phyloP scores from a whole-genome alignment of 1,140 invertebrate species.

The Chymomyza costata region DNA sequence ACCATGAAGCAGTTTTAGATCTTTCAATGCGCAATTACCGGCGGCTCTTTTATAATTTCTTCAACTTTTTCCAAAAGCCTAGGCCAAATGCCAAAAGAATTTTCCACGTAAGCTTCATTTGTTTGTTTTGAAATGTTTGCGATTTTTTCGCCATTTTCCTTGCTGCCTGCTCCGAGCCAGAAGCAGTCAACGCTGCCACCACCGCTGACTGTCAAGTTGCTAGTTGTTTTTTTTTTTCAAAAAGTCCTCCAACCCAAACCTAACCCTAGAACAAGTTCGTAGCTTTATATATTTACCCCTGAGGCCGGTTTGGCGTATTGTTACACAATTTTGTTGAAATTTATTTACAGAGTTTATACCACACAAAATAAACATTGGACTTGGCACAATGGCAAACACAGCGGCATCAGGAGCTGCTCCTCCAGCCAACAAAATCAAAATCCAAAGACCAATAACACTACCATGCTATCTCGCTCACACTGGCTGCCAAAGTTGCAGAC shows the following conservation, averaged over 20 bases:
- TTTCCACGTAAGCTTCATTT: too few species aligned
- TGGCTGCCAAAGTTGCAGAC: slow-evolving; percentile 8
- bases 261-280: too few species aligned
- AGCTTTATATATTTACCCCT: slow-evolving; percentile 53
- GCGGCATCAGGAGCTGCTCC: slow-evolving; percentile 3
- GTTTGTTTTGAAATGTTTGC: slow-evolving; percentile 34
- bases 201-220: slow-evolving; percentile 13
- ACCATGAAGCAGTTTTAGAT: slow-evolving; percentile 32
- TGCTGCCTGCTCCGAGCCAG: too few species aligned
- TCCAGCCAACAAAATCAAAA: slow-evolving; percentile 44
- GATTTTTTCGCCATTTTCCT: too few species aligned
- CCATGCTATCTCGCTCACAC: slow-evolving; percentile 32
- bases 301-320: slow-evolving; percentile 67
- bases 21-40: slow-evolving; percentile 65
- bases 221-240: slow-evolving; percentile 8
- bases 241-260: slow-evolving; percentile 9
- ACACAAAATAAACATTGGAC: slow-evolving; percentile 68
- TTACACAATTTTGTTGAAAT: slow-evolving; percentile 73
- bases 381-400: slow-evolving; percentile 43
- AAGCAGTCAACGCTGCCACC: too few species aligned
- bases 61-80: too few species aligned
- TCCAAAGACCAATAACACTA: slow-evolving; percentile 55
- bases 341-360: slow-evolving; percentile 71
- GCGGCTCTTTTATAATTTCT: slow-evolving; percentile 68
- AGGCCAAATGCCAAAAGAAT: too few species aligned